phyloP scores from a whole-genome alignment of 1,140 invertebrate species.

The Argopecten irradians region DNA sequence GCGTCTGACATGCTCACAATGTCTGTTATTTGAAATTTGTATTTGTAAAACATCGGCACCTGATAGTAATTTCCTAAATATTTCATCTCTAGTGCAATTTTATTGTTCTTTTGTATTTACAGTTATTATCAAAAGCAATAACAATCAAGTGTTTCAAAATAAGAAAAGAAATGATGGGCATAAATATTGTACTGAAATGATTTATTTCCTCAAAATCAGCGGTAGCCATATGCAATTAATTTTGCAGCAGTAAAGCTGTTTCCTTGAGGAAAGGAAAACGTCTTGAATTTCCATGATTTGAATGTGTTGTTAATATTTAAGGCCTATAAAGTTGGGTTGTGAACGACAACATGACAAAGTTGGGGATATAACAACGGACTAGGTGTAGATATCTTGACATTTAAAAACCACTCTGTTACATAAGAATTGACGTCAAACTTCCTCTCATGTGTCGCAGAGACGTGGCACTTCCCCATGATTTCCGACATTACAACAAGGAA shows the following conservation, averaged over 20 bases:
- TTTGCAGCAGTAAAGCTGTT: not conserved
- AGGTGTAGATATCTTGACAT: not conserved
- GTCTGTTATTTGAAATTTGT: no score
- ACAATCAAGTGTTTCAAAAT: no score
- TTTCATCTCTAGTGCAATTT: no score
- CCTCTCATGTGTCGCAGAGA: not conserved
- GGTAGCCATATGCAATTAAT: not conserved
- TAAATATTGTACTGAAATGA: not conserved
- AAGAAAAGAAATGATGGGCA: not conserved
- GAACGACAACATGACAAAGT: not conserved
- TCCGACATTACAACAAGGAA: not conserved
- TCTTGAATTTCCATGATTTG: not conserved
- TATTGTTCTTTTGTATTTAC: no score
- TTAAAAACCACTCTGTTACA: not conserved
- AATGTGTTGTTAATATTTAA: not conserved
- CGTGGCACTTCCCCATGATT: not conserved
- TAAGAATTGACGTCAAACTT: not conserved
- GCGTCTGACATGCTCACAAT: no score
- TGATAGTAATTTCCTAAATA: no score
- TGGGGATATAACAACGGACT: not conserved
- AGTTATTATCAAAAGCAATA: no score
- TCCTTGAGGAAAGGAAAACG: not conserved
- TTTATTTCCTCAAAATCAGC: not conserved
- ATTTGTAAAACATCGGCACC: no score
- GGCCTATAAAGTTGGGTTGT: not conserved